Evolutionary conservation across 2,797 vertebrate species (phyloP).

Genomic region (Danio kyathit): DNA sequence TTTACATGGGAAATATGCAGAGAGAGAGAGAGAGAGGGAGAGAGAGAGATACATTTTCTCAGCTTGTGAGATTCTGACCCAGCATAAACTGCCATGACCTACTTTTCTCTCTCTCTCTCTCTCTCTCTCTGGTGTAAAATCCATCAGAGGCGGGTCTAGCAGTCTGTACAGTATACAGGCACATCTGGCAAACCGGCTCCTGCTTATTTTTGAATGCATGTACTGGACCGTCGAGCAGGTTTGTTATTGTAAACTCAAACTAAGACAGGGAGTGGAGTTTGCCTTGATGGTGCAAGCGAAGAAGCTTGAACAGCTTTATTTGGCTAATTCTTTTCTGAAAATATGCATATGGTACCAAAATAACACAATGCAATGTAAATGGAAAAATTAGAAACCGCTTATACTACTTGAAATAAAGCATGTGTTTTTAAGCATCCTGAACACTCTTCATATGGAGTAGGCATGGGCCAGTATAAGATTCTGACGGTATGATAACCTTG

Average conservation of each 20-base stretch:
- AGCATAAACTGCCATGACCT: conserved; percentile 76
- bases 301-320: not conserved
- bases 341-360: too few species aligned
- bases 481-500: too few species aligned
- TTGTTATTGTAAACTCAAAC: not conserved
- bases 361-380: not conserved
- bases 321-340: not conserved
- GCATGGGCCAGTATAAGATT: too few species aligned
- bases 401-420: not conserved
- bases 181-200: conserved; percentile 12
- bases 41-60: conserved; percentile 46
- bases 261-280: not conserved
- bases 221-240: conserved; percentile 30
- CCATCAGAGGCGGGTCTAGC: conserved; percentile 5
- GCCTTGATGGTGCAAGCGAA: not conserved
- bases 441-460: not conserved
- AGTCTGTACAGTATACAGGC: conserved; percentile 33
- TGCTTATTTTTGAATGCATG: conserved; percentile 59
- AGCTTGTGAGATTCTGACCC: conserved; percentile 70
- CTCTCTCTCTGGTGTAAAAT: conserved; percentile 27
- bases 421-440: not conserved
- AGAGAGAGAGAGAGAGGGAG: not conserved
- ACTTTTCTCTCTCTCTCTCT: conserved; percentile 68
- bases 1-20: conserved; percentile 19
- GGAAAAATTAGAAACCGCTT: not conserved